These are phyloP conservation scores for Drosophila mojavensis DNA, from an alignment of 1,140 invertebrate genomes.

Conservation along the genomic window DNA sequence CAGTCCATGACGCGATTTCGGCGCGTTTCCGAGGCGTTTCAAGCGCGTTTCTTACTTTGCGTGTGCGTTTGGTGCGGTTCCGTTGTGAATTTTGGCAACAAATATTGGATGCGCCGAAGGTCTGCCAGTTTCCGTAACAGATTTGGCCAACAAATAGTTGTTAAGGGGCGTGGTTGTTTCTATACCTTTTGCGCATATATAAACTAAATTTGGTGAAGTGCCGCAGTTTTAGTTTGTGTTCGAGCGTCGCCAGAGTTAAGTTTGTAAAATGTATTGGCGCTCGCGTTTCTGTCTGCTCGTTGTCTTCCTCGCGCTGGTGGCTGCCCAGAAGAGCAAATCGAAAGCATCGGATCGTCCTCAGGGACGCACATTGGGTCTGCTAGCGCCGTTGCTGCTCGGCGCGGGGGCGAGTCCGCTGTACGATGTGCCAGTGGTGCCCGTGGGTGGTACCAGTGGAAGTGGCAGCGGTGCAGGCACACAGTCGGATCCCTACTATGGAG, in stretches of 20 bases:
- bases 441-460: background rate
- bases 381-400: slow-evolving; percentile 62
- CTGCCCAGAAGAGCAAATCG: slow-evolving; percentile 30
- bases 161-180: slow-evolving; percentile 9
- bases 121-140: slow-evolving; percentile 52
- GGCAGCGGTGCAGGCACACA: slow-evolving; percentile 31
- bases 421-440: slow-evolving; percentile 50
- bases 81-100: slow-evolving; percentile 13
- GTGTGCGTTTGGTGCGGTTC: slow-evolving; percentile 36
- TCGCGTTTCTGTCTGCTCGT: slow-evolving; percentile 45
- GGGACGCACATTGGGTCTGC: slow-evolving; percentile 67
- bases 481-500: slow-evolving; percentile 63
- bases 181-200: slow-evolving; percentile 37
- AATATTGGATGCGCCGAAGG: slow-evolving; percentile 43
- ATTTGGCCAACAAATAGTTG: slow-evolving; percentile 69
- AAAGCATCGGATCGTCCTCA: slow-evolving; percentile 25
- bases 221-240: slow-evolving; percentile 50
- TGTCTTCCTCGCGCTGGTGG: slow-evolving; percentile 31
- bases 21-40: slow-evolving; percentile 6
- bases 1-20: slow-evolving; percentile 16
- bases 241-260: slow-evolving; percentile 1
- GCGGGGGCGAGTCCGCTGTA: slow-evolving; percentile 28
- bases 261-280: slow-evolving; percentile 48
- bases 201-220: slow-evolving; percentile 47
- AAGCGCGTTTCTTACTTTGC: background rate